phyloP scores from a whole-genome alignment of 2,797 vertebrate genomes.

The Myotis daubentonii region DNA sequence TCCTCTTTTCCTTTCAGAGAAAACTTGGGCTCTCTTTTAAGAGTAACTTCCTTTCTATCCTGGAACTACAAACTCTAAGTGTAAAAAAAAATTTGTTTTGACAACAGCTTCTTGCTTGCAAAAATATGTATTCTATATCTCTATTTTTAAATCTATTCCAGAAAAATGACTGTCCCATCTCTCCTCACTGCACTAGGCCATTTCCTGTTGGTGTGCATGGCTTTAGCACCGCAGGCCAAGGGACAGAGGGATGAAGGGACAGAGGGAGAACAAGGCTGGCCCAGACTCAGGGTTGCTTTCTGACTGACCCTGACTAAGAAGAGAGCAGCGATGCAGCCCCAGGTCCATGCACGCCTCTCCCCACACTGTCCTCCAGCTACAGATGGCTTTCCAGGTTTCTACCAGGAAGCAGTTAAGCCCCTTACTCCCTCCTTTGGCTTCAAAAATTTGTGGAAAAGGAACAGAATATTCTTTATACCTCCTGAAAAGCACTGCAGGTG shows the following conservation, averaged over 20 bases:
- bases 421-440: constrained; percentile 8
- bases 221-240: background rate
- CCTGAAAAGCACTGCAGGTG: constrained; percentile 7
- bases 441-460: constrained; percentile 29
- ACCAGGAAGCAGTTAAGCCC: background rate
- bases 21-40: constrained; percentile 65
- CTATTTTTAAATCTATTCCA: constrained; percentile 81
- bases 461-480: constrained; percentile 39
- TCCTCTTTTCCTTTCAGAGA: constrained; percentile 48
- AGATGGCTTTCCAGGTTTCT: background rate
- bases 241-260: background rate
- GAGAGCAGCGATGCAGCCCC: background rate
- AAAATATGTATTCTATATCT: constrained; percentile 75
- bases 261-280: background rate
- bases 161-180: constrained; percentile 64
- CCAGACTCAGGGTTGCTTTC: background rate
- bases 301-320: background rate
- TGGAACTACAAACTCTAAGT: constrained; percentile 65
- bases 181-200: background rate
- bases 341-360: background rate
- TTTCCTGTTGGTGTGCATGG: background rate
- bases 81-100: constrained; percentile 42
- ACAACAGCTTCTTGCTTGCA: constrained; percentile 79
- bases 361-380: background rate
- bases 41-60: constrained; percentile 57